These are phyloP conservation scores for Mercenaria mercenaria DNA, from an alignment of 1,140 invertebrate species.

Conservation along the genomic window DNA sequence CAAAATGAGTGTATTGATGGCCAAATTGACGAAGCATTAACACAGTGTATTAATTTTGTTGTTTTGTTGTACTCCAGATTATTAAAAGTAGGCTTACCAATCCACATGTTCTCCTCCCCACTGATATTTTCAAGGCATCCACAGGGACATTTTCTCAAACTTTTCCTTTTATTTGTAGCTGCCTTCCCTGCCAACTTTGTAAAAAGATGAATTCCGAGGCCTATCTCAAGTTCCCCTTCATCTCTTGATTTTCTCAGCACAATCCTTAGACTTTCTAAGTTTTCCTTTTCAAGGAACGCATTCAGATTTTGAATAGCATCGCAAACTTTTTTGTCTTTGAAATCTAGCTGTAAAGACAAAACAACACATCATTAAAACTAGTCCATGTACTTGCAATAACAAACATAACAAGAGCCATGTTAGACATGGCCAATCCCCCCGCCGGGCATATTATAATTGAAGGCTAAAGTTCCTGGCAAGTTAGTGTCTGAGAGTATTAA, in stretches of 20 bases:
- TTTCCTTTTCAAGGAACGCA: neutral
- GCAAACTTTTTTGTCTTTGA: neutral
- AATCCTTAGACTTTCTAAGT: neutral
- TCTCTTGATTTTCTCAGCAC: neutral
- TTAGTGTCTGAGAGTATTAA: no score
- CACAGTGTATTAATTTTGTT: no score
- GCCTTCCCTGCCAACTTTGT: neutral
- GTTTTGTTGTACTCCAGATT: no score
- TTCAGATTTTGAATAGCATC: neutral
- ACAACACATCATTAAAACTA: no score
- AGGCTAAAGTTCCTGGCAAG: no score
- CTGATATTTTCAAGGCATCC: neutral
- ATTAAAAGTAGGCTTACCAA: no score
- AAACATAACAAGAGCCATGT: no score
- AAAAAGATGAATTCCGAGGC: neutral
- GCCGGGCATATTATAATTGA: no score
- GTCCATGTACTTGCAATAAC: no score
- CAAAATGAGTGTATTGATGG: no score
- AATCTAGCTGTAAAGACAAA: neutral
- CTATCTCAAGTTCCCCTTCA: neutral
- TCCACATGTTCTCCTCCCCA: neutral
- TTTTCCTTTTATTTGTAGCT: neutral
- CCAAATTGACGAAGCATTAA: no score
- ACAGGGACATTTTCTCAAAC: neutral
- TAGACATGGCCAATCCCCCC: no score